Percentiles rank a stretch among this genome's conserved stretches.
phyloP scores from a whole-genome alignment of 2,888 invertebrate genomes.

The Trichacis sp. region DNA sequence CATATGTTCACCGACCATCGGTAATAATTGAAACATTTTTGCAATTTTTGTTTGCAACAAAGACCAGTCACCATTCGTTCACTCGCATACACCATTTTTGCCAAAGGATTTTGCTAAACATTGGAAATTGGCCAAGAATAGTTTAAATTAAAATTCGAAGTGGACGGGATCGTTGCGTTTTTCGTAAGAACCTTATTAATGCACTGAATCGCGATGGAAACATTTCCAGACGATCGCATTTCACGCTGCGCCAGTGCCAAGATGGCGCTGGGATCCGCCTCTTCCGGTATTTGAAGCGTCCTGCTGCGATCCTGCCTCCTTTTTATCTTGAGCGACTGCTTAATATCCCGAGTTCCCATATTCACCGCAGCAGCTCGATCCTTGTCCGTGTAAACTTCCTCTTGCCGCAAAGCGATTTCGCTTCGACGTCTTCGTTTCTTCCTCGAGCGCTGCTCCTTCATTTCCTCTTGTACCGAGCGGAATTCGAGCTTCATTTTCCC shows the following conservation, averaged over 20 bases:
- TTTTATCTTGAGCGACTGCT: slow-evolving; percentile 84
- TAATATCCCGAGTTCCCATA: slow-evolving; percentile 87
- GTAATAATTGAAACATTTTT: too few relatives aligned
- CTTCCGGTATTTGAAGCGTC: slow-evolving; percentile 80
- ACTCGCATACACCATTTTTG: too few relatives aligned
- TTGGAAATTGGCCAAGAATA: too few relatives aligned
- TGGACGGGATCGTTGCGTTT: too few relatives aligned
- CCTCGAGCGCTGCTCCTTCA: slow-evolving; percentile 59
- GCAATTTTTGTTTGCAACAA: too few relatives aligned
- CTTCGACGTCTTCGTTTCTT: slow-evolving; percentile 54
- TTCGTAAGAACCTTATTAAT: slow-evolving; percentile 91
- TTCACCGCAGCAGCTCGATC: slow-evolving; percentile 91
- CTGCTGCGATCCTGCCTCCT: slow-evolving; percentile 82
- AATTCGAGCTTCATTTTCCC: background rate
- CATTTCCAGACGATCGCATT: slow-evolving; percentile 78
- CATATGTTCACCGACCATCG: too few relatives aligned
- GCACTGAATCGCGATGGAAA: slow-evolving; percentile 79
- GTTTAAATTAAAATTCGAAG: too few relatives aligned
- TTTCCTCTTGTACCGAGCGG: slow-evolving; percentile 53
- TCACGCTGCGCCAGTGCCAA: slow-evolving; percentile 82
- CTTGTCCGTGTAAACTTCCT: slow-evolving; percentile 90
- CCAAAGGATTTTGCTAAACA: too few relatives aligned
- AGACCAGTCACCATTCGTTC: too few relatives aligned
- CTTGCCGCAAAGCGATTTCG: slow-evolving; percentile 64
- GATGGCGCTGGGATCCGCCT: slow-evolving; percentile 82